phyloP scores from a whole-genome alignment of 2,113 vertebrate species.

The Parotia lawesii region DNA sequence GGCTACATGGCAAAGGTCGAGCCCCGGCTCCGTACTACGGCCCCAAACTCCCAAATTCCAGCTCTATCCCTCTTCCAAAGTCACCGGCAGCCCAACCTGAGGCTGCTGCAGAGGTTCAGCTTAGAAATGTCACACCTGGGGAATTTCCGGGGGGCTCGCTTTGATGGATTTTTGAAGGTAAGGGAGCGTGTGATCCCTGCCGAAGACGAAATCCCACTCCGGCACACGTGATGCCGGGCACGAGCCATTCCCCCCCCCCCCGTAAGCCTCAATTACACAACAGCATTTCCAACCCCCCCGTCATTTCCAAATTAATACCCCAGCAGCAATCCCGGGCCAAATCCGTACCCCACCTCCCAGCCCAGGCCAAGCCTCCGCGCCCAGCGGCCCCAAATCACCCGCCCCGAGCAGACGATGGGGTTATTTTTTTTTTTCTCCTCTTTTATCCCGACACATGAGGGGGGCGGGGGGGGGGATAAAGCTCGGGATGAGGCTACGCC shows the following conservation, averaged over 20 bases:
- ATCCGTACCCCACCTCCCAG: not conserved
- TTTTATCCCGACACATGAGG: not conserved
- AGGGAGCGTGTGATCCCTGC: not conserved
- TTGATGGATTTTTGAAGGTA: accelerated
- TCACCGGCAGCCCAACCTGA: not conserved
- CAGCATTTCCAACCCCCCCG: not conserved
- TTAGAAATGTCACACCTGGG: accelerated
- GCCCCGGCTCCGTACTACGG: accelerated
- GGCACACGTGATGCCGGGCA: slow-evolving; percentile 33
- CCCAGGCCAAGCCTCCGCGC: not conserved
- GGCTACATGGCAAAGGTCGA: not conserved
- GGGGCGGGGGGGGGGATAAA: not conserved
- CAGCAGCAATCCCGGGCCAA: not conserved
- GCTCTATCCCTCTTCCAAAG: slow-evolving; percentile 5
- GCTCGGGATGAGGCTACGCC: not conserved
- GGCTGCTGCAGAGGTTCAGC: not conserved
- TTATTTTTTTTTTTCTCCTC: not conserved
- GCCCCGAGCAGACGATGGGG: not conserved
- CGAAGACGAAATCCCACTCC: not conserved
- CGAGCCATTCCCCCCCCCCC: slow-evolving; percentile 34
- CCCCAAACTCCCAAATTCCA: not conserved
- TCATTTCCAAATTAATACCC: slow-evolving; percentile 43
- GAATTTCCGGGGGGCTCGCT: accelerated
- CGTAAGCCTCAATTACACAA: slow-evolving; percentile 50
- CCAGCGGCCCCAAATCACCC: not conserved